These are phyloP conservation scores for Corapipo altera DNA, from an alignment of 2,113 vertebrate genomes.

Conservation along the genomic window DNA sequence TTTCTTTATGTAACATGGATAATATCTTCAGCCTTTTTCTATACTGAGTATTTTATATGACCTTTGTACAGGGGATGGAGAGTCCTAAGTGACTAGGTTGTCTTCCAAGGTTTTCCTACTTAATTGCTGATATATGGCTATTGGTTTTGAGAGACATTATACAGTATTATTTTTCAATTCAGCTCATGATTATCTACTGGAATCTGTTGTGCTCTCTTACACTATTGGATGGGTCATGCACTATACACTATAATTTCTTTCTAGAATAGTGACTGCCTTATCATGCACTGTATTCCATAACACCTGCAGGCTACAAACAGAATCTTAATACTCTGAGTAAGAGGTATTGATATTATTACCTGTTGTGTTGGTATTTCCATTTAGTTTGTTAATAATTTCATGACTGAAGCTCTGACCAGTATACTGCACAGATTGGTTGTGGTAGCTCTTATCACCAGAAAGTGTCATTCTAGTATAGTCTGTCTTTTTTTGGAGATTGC, in stretches of 20 bases:
- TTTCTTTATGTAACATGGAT: neutral
- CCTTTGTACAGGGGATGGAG: neutral
- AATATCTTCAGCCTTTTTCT: neutral
- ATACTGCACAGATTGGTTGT: neutral
- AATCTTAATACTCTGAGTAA: neutral
- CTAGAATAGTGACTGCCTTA: neutral
- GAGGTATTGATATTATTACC: neutral
- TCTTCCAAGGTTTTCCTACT: neutral
- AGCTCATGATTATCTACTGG: neutral
- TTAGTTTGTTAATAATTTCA: neutral
- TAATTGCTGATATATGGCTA: neutral
- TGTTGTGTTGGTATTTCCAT: neutral
- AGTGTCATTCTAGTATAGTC: neutral
- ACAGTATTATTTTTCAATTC: neutral
- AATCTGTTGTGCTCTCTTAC: neutral
- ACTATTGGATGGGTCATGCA: neutral
- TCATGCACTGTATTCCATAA: neutral
- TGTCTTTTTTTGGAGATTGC: neutral
- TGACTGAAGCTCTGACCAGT: neutral
- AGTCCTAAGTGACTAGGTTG: neutral
- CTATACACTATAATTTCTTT: neutral
- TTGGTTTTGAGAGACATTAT: neutral
- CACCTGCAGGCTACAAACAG: neutral
- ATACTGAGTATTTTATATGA: neutral
- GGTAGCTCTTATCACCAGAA: neutral